These are phyloP conservation scores for Saimiri boliviensis DNA, from an alignment of 2,113 vertebrate genomes.

Conservation along the genomic window DNA sequence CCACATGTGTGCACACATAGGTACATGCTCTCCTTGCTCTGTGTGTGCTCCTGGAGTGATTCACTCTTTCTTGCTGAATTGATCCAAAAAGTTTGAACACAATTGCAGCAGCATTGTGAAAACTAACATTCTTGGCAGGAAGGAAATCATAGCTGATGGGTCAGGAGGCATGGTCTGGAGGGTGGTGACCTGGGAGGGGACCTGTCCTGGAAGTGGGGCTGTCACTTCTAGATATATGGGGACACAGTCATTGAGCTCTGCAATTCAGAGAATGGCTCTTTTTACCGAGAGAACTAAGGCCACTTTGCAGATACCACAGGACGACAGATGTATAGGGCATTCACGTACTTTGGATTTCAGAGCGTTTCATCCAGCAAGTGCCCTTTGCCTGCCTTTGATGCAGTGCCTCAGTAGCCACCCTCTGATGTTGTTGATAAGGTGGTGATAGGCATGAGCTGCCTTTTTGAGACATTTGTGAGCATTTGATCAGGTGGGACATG, in stretches of 20 bases:
- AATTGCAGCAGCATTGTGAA: not conserved
- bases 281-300: not conserved
- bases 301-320: not conserved
- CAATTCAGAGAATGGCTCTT: not conserved
- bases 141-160: not conserved
- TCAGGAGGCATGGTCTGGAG: not conserved
- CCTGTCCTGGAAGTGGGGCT: not conserved
- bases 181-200: not conserved
- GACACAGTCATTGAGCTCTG: not conserved
- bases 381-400: not conserved
- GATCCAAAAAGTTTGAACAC: conserved; percentile 3
- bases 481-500: not conserved
- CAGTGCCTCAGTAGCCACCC: not conserved
- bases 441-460: not conserved
- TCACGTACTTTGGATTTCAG: not conserved
- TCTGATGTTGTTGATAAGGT: not conserved
- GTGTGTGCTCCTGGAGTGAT: not conserved
- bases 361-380: not conserved
- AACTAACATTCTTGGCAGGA: not conserved
- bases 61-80: not conserved
- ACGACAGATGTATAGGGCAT: not conserved
- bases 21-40: not conserved
- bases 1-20: not conserved
- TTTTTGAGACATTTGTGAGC: not conserved
- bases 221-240: not conserved